Evolutionary conservation across 2,888 invertebrate species (phyloP).

Genomic region (Melinaea marsaeus): DNA sequence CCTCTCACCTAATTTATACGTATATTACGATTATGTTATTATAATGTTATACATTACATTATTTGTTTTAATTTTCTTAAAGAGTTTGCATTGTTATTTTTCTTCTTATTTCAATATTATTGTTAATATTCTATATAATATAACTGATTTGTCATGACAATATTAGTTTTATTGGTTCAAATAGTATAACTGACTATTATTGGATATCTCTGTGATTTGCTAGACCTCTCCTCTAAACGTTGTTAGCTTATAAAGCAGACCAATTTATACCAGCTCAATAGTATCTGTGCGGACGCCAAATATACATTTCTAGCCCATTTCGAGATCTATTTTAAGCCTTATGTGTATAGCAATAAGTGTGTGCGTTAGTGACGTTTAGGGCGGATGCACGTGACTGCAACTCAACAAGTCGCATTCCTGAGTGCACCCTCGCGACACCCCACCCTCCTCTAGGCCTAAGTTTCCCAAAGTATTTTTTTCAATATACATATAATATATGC

Average conservation of each 20-base stretch:
- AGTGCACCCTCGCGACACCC: conserved; percentile 37
- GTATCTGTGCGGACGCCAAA: conserved; percentile 2
- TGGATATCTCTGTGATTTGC: neutral
- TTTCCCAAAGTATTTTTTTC: neutral
- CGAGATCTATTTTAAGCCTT: conserved; percentile 4
- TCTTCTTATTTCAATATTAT: no score
- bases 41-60: no score
- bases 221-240: neutral
- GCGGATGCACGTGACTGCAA: conserved; percentile 64
- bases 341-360: conserved; percentile 8
- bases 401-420: conserved; percentile 67
- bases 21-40: no score
- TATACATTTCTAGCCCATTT: neutral
- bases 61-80: no score
- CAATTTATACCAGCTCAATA: neutral
- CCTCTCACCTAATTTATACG: conserved; percentile 4
- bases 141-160: no score
- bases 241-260: neutral
- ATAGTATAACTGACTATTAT: no score
- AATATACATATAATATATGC: neutral
- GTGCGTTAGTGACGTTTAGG: conserved; percentile 27
- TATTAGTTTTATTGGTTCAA: no score
- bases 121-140: no score
- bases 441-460: conserved; percentile 40
- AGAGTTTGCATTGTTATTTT: no score